Conservation (phyloP, 2,113 vertebrate species). For the Oenanthe melanoleuca region DNA sequence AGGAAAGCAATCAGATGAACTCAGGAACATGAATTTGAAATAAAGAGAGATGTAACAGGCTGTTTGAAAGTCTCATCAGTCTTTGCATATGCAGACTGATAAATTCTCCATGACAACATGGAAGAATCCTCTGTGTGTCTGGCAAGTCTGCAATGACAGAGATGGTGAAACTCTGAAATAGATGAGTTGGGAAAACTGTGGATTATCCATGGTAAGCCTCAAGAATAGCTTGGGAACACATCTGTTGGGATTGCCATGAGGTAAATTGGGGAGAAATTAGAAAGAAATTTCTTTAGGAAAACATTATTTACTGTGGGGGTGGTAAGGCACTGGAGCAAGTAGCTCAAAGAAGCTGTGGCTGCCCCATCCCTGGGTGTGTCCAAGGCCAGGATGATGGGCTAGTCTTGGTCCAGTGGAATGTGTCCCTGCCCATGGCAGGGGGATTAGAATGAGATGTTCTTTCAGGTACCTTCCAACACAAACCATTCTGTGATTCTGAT, state of each 20-base stretch:
- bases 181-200: background rate
- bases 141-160: background rate
- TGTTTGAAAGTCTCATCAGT: background rate
- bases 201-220: background rate
- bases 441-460: fast-evolving
- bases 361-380: background rate
- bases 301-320: background rate
- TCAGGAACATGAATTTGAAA: background rate
- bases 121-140: background rate
- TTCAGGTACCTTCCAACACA: background rate
- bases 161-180: background rate
- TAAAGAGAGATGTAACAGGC: background rate
- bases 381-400: background rate
- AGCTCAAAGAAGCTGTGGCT: background rate
- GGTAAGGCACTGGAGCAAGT: background rate
- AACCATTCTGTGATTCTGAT: background rate
- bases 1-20: background rate
- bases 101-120: background rate
- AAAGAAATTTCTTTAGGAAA: background rate
- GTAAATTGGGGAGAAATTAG: background rate
- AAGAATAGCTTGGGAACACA: background rate
- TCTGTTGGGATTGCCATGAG: background rate
- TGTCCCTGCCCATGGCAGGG: background rate
- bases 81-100: background rate
- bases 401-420: fast-evolving